These are phyloP conservation scores for Phalacrocorax pelagicus DNA, from an alignment of 2,113 vertebrate species.

Conservation along the genomic window DNA sequence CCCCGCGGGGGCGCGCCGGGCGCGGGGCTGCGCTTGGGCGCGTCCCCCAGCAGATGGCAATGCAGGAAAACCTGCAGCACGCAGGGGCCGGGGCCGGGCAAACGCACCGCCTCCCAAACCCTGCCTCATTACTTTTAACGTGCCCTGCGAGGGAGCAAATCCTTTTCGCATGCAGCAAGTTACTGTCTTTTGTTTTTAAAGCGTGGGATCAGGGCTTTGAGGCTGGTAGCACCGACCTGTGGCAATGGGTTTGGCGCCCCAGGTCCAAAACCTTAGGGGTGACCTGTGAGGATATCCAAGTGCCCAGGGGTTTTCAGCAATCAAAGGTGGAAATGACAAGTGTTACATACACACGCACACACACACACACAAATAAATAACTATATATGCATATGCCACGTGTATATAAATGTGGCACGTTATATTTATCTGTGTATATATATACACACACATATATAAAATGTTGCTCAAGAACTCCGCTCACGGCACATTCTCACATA, in stretches of 20 bases:
- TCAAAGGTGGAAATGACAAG: not conserved
- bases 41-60: constrained; percentile 55
- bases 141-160: not conserved
- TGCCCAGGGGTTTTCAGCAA: not conserved
- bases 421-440: not conserved
- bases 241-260: not conserved
- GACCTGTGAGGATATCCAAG: too few relatives aligned
- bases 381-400: not conserved
- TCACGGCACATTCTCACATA: not conserved
- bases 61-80: not conserved
- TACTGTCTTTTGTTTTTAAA: rapidly evolving
- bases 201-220: not conserved
- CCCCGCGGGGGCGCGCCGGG: too few relatives aligned
- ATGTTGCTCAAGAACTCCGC: not conserved
- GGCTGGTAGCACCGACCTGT: not conserved
- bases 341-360: not conserved
- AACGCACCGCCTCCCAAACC: not conserved
- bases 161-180: rapidly evolving
- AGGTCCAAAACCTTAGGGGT: not conserved
- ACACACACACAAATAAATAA: not conserved
- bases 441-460: rapidly evolving
- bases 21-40: not conserved
- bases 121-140: rapidly evolving
- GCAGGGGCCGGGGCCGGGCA: not conserved
- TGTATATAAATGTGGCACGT: not conserved